Conservation (phyloP, 2,797 vertebrate genomes). For the Mormyrops attenuatus region DNA sequence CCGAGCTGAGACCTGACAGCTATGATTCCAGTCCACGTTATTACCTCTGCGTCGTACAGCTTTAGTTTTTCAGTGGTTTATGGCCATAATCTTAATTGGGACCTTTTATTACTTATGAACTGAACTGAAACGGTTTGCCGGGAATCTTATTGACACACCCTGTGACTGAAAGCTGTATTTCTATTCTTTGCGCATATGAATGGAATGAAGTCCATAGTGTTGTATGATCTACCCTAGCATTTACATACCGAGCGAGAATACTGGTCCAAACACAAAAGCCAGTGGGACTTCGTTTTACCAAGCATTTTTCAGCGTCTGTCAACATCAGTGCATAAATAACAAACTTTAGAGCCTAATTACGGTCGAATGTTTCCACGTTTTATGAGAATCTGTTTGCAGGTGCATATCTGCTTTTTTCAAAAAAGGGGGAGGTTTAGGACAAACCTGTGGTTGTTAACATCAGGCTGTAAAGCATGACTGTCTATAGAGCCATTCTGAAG, state of each 20-base stretch:
- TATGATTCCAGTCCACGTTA: background rate
- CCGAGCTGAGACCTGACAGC: background rate
- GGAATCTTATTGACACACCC: background rate
- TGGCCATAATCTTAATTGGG: background rate
- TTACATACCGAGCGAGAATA: background rate
- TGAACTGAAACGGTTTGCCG: background rate
- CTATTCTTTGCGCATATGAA: background rate
- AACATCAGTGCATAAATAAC: background rate
- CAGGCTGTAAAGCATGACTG: background rate
- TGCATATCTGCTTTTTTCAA: background rate
- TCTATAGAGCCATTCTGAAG: background rate
- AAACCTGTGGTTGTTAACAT: background rate
- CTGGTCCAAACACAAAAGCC: background rate
- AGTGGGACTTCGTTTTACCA: background rate
- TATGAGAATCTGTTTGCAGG: background rate
- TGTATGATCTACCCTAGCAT: background rate
- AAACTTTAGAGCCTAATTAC: background rate
- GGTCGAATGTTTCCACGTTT: background rate
- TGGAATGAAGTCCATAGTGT: background rate
- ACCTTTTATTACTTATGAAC: background rate
- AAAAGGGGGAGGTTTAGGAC: background rate
- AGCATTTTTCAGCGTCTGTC: background rate
- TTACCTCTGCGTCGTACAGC: background rate
- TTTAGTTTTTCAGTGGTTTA: slow-evolving; percentile 2
- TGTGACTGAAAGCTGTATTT: background rate